phyloP scores from a whole-genome alignment of 2,888 invertebrate genomes.

The Microplitis manilae region DNA sequence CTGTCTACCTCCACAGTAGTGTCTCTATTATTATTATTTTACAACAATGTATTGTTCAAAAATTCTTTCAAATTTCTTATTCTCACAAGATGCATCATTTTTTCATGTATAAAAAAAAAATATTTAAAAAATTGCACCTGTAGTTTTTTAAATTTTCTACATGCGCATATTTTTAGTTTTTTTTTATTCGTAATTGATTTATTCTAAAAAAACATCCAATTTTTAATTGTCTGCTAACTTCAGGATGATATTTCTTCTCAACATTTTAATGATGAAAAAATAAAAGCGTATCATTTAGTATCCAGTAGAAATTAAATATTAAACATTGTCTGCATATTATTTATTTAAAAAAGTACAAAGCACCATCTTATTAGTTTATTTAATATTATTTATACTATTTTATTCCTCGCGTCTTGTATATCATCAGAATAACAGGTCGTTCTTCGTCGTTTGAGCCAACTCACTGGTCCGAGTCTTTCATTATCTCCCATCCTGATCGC shows the following conservation, averaged over 20 bases:
- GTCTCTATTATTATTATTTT: conserved; percentile 13
- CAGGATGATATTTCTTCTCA: too few relatives aligned
- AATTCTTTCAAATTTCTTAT: too few relatives aligned
- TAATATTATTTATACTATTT: not conserved
- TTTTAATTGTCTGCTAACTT: too few relatives aligned
- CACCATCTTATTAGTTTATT: not conserved
- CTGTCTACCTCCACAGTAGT: conserved; percentile 12
- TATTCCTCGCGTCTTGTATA: not conserved
- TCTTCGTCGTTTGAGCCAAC: conserved; percentile 24
- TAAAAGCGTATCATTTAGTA: too few relatives aligned
- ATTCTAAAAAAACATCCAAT: too few relatives aligned
- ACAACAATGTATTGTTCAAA: not conserved
- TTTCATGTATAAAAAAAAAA: too few relatives aligned
- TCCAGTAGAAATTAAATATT: not conserved
- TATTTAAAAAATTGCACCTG: too few relatives aligned
- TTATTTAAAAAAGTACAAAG: conserved; percentile 26
- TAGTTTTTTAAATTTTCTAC: too few relatives aligned
- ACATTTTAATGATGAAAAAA: too few relatives aligned
- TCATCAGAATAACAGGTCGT: not conserved
- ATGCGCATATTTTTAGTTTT: too few relatives aligned
- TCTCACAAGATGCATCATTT: too few relatives aligned
- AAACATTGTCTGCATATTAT: conserved; percentile 16
- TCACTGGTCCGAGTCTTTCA: conserved; percentile 33
- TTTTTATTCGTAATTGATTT: too few relatives aligned
- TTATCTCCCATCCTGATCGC: conserved; percentile 36